Percentiles rank a stretch among this genome's conserved stretches.
Conservation (phyloP, 2,888 invertebrate genomes). For the Lamproptera curius region DNA sequence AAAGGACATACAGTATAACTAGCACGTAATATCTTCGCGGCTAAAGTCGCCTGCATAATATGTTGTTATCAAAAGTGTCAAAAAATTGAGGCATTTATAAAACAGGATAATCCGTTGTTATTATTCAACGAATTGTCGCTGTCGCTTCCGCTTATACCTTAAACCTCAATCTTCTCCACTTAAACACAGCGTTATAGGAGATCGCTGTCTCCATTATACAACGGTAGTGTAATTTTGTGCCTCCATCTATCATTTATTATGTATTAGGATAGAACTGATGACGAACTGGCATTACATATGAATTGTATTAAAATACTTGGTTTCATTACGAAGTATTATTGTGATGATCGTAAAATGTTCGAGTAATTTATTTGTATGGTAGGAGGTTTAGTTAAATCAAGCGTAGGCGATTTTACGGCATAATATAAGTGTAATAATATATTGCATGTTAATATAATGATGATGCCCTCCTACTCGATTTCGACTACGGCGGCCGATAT, state of each 20-base stretch:
- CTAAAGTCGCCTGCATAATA: no score
- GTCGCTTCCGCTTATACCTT: constrained; percentile 2
- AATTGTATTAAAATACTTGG: background rate
- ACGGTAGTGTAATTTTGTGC: constrained; percentile 23
- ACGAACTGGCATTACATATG: constrained; percentile 20
- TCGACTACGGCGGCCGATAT: no score
- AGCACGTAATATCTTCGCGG: no score
- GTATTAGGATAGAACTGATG: constrained; percentile 27
- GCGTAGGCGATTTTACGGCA: no score
- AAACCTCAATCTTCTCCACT: background rate
- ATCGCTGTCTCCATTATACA: constrained; percentile 12
- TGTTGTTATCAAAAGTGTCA: background rate
- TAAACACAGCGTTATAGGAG: constrained; percentile 6
- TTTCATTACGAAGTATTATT: background rate
- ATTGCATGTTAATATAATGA: no score
- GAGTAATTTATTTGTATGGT: no score
- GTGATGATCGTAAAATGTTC: no score
- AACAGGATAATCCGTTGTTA: no score
- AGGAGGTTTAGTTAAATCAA: no score
- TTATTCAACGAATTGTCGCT: background rate
- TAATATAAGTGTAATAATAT: no score
- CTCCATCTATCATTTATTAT: constrained; percentile 29
- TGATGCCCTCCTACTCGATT: no score
- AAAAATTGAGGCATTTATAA: background rate
- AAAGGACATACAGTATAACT: no score